phyloP scores from a whole-genome alignment of 1,140 invertebrate species.

The Drosophila carrolli region DNA sequence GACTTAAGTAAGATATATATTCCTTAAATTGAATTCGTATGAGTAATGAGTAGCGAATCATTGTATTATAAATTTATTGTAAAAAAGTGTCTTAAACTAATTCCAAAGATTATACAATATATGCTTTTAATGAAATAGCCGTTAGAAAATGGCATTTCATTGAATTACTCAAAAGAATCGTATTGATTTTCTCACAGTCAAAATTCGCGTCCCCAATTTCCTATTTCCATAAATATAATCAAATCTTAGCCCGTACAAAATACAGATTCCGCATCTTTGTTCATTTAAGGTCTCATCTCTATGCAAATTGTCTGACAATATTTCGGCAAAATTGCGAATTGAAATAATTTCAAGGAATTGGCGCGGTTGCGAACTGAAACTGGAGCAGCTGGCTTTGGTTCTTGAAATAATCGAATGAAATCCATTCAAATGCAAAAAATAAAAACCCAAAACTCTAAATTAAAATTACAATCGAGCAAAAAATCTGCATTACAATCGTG shows the following conservation, averaged over 20 bases:
- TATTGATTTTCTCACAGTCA: slow-evolving; percentile 28
- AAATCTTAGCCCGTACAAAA: slow-evolving; percentile 27
- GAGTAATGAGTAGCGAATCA: too few species aligned
- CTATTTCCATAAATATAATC: slow-evolving; percentile 48
- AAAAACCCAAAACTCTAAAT: slow-evolving; percentile 54
- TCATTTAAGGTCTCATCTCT: slow-evolving; percentile 12
- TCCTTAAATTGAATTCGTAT: too few species aligned
- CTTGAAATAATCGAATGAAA: slow-evolving; percentile 58
- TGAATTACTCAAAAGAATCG: not conserved
- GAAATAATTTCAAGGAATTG: slow-evolving; percentile 27
- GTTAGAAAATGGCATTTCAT: not conserved
- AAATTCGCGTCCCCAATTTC: not conserved
- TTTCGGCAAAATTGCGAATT: slow-evolving; percentile 16
- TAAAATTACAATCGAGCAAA: slow-evolving; percentile 77
- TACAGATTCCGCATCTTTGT: slow-evolving; percentile 33
- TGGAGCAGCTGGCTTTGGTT: slow-evolving; percentile 53
- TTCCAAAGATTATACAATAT: too few species aligned
- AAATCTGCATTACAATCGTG: slow-evolving; percentile 80
- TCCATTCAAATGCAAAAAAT: slow-evolving; percentile 78
- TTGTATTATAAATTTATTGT: too few species aligned
- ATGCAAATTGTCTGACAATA: slow-evolving; percentile 51
- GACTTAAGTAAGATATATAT: too few species aligned
- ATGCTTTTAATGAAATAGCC: not conserved
- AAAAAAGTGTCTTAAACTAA: too few species aligned
- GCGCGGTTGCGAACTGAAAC: slow-evolving; percentile 38